A percentile compares a stretch with the other conserved stretches of the same genome.
Conservation (phyloP, 2,888 invertebrate species). For the Punctoribates punctum region DNA sequence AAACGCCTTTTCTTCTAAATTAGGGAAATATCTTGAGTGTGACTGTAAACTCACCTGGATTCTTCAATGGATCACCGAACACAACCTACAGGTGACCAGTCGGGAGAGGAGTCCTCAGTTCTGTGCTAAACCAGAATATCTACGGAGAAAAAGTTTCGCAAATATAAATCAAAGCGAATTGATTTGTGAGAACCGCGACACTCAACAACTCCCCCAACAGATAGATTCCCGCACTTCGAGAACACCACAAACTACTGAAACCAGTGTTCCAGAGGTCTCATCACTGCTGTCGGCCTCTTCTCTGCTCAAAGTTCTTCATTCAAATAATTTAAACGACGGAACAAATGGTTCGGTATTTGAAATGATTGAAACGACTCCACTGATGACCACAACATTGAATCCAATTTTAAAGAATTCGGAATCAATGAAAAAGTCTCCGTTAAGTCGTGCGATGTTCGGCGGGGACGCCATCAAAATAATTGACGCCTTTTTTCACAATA, state of each 20-base stretch:
- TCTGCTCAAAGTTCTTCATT: not conserved
- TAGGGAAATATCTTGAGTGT: slow-evolving; percentile 69
- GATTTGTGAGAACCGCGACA: not conserved
- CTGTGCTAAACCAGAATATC: slow-evolving; percentile 75
- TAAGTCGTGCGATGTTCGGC: slow-evolving; percentile 29
- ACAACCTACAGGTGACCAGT: slow-evolving; percentile 85
- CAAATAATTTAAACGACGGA: not conserved
- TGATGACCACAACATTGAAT: not conserved
- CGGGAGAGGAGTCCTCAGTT: slow-evolving; percentile 87
- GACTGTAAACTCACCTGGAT: slow-evolving; percentile 85
- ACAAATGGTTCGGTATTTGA: slow-evolving; percentile 7
- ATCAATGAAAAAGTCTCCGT: slow-evolving; percentile 24
- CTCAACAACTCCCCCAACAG: no score
- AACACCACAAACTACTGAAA: slow-evolving; percentile 2
- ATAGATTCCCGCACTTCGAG: not conserved
- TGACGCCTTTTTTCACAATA: slow-evolving; percentile 60
- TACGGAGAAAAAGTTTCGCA: slow-evolving; percentile 53
- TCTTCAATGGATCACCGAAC: slow-evolving; percentile 80
- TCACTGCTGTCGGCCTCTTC: not conserved
- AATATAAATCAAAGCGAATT: slow-evolving; percentile 8
- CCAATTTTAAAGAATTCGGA: not conserved
- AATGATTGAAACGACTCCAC: slow-evolving; percentile 9
- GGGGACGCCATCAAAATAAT: slow-evolving; percentile 38
- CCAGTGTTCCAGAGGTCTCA: not conserved
- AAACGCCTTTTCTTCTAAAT: not conserved